A percentile compares a stretch with the other conserved stretches of the same genome.
phyloP scores from a whole-genome alignment of 35 echinoderm and acorn worm species.

The Chiridota heheva region DNA sequence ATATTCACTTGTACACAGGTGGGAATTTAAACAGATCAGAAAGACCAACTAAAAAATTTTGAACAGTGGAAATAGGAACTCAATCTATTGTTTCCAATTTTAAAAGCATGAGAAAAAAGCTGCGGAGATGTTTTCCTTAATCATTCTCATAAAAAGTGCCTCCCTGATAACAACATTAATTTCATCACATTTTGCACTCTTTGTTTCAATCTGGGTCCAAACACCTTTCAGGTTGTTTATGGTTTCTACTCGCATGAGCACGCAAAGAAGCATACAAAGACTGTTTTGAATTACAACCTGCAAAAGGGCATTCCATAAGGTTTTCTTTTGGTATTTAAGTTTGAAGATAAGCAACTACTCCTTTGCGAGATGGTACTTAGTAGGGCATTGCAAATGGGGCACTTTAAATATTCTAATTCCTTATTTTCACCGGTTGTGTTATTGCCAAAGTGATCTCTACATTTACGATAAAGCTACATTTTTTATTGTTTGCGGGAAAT shows the following conservation, averaged over 20 bases:
- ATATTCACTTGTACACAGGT: background rate
- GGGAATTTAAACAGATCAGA: background rate
- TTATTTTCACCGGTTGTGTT: background rate
- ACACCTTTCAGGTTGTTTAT: background rate
- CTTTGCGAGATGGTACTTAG: background rate
- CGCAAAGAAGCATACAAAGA: background rate
- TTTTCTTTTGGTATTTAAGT: background rate
- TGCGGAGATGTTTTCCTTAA: background rate
- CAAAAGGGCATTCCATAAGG: background rate
- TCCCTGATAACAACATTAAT: background rate
- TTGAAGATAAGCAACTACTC: background rate
- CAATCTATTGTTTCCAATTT: background rate
- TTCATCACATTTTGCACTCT: background rate
- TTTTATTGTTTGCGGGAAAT: conserved; percentile 19
- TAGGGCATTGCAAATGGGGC: background rate
- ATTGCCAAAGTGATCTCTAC: background rate
- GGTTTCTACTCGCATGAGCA: background rate
- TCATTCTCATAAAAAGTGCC: background rate
- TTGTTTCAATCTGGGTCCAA: background rate
- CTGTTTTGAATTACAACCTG: background rate
- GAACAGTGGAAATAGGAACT: background rate
- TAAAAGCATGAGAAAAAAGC: background rate
- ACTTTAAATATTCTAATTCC: background rate
- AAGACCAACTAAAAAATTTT: background rate
- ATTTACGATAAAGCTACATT: background rate